Evolutionary conservation across 2,113 vertebrate species (phyloP), one percentile per base, ranked within the genome.

Genomic region (Tylochromis polylepis): DNA sequence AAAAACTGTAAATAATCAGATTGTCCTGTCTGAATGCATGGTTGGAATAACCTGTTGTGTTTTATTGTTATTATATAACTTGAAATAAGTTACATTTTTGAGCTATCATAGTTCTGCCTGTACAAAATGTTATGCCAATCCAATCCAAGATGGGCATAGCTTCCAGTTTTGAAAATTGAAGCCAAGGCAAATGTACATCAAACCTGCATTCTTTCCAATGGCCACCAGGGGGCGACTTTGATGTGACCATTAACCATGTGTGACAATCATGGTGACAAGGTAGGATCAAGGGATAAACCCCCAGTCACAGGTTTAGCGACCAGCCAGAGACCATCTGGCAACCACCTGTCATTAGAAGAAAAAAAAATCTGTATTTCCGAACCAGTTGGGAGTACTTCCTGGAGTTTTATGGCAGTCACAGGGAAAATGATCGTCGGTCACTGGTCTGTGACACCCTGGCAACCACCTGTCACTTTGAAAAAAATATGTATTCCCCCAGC

Each of bases 1-100:
- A 20, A 77, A 77, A 53, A 51, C 2, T 31, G 46, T n/a, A 77
- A 53, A 77, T 53, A 29, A 51, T 11, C 0, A 2, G 31, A 31
- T 53, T 2, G 2, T 31, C 16, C 46, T 5, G 24, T 31, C 24
- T 77, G 0, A 77, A 29, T 31, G 43, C 43, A 51, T 46, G 14
- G 14, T 72, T 72, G 24, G 22, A 51, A 77, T 51, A 31, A 12
- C 16, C 46, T n/a, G 72, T 34, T 77, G 18, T 77, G 6, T 11
- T 46, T 72, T 46, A 72, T 10, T 72, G 67, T 11, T 16, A 43
- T 43, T 15, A 43, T 43, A 27, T 70, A 46, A 11, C 67, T 77
- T 20, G 72, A 77, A n/a, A 31, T 51, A 77, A 31, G 3, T 53
- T 31, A 77, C 0, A n/a, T 77, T n/a, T 77, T 53, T 77, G 0